phyloP scores from a whole-genome alignment of 92 coral and sea anemone genomes.

The Epizoanthus ramosus region DNA sequence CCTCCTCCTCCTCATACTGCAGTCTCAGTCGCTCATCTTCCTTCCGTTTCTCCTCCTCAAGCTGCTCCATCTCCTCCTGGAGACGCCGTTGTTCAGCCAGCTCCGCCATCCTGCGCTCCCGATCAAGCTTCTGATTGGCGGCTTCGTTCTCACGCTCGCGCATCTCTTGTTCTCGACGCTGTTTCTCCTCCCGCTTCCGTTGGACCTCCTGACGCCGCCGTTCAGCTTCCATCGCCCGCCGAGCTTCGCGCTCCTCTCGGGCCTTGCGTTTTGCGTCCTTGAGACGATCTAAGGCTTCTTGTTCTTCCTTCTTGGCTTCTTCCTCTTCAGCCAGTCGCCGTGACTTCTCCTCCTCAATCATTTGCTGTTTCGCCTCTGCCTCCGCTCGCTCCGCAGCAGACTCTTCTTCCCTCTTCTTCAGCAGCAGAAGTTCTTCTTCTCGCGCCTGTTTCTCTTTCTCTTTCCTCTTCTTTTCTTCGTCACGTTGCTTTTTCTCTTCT shows the following conservation, averaged over 20 bases:
- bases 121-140: conserved; percentile 78
- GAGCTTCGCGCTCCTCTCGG: conserved; percentile 89
- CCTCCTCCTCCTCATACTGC: conserved; percentile 81
- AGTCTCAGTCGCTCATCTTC: conserved; percentile 87
- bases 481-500: conserved; percentile 73
- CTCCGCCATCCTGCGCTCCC: conserved; percentile 82
- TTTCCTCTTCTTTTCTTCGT: conserved; percentile 72
- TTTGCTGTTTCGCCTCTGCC: conserved; percentile 79
- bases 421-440: conserved; percentile 67
- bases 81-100: conserved; percentile 77
- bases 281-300: conserved; percentile 71
- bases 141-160: conserved; percentile 86
- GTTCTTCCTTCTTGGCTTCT: conserved; percentile 76
- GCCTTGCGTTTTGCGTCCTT: conserved; percentile 84
- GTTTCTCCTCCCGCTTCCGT: conserved; percentile 91
- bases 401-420: conserved; percentile 84
- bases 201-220: conserved; percentile 92
- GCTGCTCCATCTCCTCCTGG: conserved; percentile 78
- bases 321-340: conserved; percentile 84
- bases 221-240: conserved; percentile 92
- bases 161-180: conserved; percentile 87
- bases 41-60: conserved; percentile 77
- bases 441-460: conserved; percentile 70
- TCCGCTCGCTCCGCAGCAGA: conserved; percentile 69
- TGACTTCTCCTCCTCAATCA: conserved; percentile 79